Base-by-base conservation (phyloP, 2,888 invertebrate genomes). In the Ornithoptera alexandrae region DNA sequence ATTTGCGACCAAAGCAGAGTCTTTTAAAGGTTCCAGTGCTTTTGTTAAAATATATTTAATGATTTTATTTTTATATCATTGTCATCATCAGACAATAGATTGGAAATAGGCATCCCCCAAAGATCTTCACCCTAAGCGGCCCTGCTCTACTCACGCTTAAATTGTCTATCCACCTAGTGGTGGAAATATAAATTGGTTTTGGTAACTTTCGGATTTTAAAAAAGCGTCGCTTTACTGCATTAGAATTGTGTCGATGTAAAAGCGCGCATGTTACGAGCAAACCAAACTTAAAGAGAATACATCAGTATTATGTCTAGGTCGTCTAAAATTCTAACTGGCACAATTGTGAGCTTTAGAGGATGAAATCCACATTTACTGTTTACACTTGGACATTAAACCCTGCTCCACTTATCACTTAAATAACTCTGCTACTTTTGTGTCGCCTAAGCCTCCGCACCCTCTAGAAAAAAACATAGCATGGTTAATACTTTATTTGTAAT, bases 261-360 rank as follows among this genome's bases (percentile, higher is more conserved):
- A 39, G 39, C 10, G 39, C 39, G 8, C 8, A 39, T 39, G 39
- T 39, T 6, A 39, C 39, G 39, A 39, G 39, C 39, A 8, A 39
- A 39, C 10, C 39, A 39, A 39, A 22, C 17, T 59, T 8, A 58
- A 36, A 60, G 20, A 66, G n/a, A 67, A 50, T 53, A 53, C 66
- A 62, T 68, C 71, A 69, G 80, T 84, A 82, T 78, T 88, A 89
- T 88, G 81, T 78, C 66, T 70, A 70, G 59, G 50, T 59, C 53
- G 80, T 80, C 85, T 87, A 85, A 80, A 83, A 83, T 75, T 81
- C 85, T 89, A 91, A 86, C 86, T 92, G 92, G 92, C 92, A 92
- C 92, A 90, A 85, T 81, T 80, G 89, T 92, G 92, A 92, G 92
- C 92, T 84, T 90, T 85, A 83, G 82, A 83, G 79, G 84, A 83